Percentiles rank a stretch among this genome's conserved stretches.
Evolutionary conservation across 2,888 invertebrate species (phyloP).

Genomic region (Hydraecia micacea): DNA sequence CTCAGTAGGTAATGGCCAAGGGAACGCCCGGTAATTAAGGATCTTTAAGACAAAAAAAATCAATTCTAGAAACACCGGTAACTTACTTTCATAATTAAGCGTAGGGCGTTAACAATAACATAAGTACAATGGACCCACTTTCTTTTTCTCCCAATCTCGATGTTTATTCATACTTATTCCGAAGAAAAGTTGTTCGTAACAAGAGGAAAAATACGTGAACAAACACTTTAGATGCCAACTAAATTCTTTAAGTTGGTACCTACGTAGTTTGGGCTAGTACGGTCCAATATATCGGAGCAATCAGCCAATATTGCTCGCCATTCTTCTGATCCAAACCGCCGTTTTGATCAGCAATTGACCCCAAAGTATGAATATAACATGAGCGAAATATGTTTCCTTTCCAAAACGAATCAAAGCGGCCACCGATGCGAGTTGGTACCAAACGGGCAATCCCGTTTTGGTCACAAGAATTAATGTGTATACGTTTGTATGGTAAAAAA

Average conservation of each 20-base stretch:
- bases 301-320: conserved; percentile 48
- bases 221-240: conserved; percentile 15
- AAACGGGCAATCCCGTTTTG: conserved; percentile 41
- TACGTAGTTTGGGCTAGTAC: neutral
- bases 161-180: neutral
- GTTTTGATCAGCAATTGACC: conserved; percentile 66
- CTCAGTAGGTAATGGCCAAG: neutral
- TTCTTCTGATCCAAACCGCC: conserved; percentile 43
- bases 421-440: conserved; percentile 42
- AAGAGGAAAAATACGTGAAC: neutral
- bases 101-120: too few species aligned
- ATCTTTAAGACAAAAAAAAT: neutral
- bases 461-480: conserved; percentile 53
- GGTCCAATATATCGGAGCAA: conserved; percentile 51
- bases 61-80: neutral
- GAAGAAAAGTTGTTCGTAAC: neutral
- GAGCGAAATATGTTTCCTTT: conserved; percentile 56
- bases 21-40: neutral
- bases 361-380: conserved; percentile 65
- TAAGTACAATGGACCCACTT: conserved; percentile 1
- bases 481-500: conserved; percentile 43
- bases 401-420: conserved; percentile 52
- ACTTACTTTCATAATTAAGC: conserved; percentile 3
- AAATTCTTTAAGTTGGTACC: conserved; percentile 1
- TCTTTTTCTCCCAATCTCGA: neutral